These are phyloP conservation scores for Phyllotis vaccarum DNA, from an alignment of 2,797 vertebrate species.

Conservation along the genomic window DNA sequence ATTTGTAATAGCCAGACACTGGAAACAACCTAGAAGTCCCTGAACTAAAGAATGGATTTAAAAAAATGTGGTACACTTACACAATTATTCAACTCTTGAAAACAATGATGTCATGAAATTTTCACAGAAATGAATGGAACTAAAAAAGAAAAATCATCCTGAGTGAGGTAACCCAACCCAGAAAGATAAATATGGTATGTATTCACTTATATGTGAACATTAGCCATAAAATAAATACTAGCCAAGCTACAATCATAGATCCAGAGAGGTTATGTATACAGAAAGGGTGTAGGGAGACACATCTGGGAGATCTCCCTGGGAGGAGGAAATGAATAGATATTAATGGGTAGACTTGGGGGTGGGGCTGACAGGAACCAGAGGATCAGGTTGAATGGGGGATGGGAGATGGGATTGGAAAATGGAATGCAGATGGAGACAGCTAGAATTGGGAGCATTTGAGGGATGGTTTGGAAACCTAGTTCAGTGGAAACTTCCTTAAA, in stretches of 20 bases:
- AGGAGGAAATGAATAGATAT: not conserved
- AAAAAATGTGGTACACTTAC: not conserved
- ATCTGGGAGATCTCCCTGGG: not conserved
- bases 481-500: not conserved
- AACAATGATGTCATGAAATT: not conserved
- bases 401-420: not conserved
- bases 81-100: not conserved
- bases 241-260: not conserved
- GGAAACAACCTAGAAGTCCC: not conserved
- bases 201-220: not conserved
- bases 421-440: not conserved
- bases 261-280: not conserved
- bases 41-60: not conserved
- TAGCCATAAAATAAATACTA: not conserved
- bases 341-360: not conserved
- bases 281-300: not conserved
- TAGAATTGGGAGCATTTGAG: not conserved
- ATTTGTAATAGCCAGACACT: not conserved
- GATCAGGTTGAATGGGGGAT: not conserved
- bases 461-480: not conserved
- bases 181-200: not conserved
- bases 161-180: not conserved
- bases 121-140: not conserved
- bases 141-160: not conserved
- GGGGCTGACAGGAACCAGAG: not conserved